Conservation (phyloP, 2,888 invertebrate species). For the Eupithecia pulchellata region DNA sequence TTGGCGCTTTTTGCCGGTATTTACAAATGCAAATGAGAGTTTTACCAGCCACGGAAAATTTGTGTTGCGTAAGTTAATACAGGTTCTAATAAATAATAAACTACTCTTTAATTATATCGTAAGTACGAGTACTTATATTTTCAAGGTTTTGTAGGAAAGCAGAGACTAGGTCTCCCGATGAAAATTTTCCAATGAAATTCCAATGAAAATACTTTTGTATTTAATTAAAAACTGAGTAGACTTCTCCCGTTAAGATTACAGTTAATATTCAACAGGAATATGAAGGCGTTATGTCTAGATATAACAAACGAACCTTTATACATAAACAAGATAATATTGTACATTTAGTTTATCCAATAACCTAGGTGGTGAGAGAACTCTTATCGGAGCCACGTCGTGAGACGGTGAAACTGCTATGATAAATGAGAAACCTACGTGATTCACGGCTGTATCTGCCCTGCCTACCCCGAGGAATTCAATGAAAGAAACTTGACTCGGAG, state of each 20-base stretch:
- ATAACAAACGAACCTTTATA: not conserved
- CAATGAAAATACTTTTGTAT: not conserved
- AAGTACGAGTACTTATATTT: not conserved
- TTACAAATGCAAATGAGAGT: conserved; percentile 67
- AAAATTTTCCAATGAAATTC: not conserved
- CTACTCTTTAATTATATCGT: not conserved
- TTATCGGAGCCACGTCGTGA: conserved; percentile 57
- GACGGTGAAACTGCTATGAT: conserved; percentile 63
- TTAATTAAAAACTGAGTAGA: not conserved
- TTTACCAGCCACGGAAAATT: conserved; percentile 43
- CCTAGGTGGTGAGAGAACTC: conserved; percentile 38
- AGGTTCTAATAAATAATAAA: conserved; percentile 16
- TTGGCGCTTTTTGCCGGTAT: conserved; percentile 66
- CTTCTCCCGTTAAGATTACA: not conserved
- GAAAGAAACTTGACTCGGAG: conserved; percentile 40
- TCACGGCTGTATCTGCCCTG: conserved; percentile 52
- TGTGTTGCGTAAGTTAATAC: conserved; percentile 41
- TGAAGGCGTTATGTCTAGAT: not conserved
- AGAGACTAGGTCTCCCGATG: not conserved
- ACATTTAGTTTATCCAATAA: not conserved
- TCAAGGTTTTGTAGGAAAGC: not conserved
- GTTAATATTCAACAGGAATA: not conserved
- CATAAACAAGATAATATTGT: not conserved
- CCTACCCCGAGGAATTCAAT: conserved; percentile 44
- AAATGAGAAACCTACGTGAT: conserved; percentile 65